Percentiles rank a stretch among this genome's conserved stretches.
Conservation (phyloP, 1,140 invertebrate genomes). For the Drosophila jambulina region DNA sequence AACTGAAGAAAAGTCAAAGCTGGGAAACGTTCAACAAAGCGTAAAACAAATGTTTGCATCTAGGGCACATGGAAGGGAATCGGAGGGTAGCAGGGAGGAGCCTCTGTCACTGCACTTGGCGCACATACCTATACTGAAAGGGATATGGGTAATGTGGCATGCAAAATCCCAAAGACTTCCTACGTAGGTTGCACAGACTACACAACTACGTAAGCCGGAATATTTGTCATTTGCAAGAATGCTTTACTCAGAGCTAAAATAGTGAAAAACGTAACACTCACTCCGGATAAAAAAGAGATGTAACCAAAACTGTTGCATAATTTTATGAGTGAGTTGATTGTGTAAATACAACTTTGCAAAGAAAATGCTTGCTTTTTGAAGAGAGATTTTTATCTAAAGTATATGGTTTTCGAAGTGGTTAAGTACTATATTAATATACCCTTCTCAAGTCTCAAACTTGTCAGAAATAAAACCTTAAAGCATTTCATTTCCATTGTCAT, state of each 20-base stretch:
- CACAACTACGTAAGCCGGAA: conserved; percentile 12
- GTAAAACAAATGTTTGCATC: conserved; percentile 52
- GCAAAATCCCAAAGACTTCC: conserved; percentile 27
- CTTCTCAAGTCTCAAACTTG: too few species aligned
- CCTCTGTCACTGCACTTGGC: conserved; percentile 25
- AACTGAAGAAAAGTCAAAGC: conserved; percentile 9
- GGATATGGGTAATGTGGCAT: conserved; percentile 34
- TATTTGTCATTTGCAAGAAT: conserved; percentile 28
- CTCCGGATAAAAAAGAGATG: not conserved
- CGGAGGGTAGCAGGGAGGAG: not conserved
- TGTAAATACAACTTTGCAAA: not conserved
- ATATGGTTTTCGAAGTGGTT: too few species aligned
- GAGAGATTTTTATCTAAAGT: too few species aligned
- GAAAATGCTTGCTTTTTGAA: not conserved
- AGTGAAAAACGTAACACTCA: not conserved
- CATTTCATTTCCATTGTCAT: not conserved
- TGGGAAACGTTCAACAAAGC: conserved; percentile 26
- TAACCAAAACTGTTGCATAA: not conserved
- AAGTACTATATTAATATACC: too few species aligned
- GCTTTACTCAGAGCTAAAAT: conserved; percentile 2
- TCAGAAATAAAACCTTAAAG: not conserved
- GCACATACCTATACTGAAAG: conserved; percentile 16
- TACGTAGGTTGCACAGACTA: conserved; percentile 13
- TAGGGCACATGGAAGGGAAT: not conserved
- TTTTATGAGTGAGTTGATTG: not conserved